Evolutionary conservation across 2,888 invertebrate genomes (phyloP).

Genomic region (Alviniconcha strummeri): DNA sequence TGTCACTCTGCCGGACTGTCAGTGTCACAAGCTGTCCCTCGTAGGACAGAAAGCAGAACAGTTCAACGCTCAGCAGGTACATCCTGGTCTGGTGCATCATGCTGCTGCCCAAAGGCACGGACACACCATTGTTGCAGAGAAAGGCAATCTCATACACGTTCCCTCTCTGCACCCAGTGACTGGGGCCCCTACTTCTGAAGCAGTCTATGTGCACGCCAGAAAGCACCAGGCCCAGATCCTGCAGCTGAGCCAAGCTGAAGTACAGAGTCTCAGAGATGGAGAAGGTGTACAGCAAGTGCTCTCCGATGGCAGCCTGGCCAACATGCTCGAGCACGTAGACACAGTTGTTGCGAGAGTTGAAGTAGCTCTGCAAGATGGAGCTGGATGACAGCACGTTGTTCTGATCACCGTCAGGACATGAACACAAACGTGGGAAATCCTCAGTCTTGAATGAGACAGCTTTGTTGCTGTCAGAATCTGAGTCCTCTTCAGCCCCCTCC

Average conservation of each 20-base stretch:
- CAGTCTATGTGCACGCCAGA: too few species aligned
- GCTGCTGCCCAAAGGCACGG: background rate
- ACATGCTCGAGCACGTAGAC: background rate
- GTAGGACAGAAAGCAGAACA: constrained; percentile 19
- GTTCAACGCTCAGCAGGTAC: constrained; percentile 4
- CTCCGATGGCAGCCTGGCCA: background rate
- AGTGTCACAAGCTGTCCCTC: background rate
- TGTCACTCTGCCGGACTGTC: background rate
- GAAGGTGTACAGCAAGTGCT: constrained; percentile 11
- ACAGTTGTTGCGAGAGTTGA: background rate
- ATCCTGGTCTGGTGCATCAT: background rate
- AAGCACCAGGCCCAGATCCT: background rate
- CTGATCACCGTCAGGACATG: background rate
- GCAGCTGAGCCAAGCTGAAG: constrained; percentile 17
- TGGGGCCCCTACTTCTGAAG: background rate
- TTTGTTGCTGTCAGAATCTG: background rate
- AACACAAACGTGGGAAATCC: background rate
- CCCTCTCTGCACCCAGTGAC: background rate
- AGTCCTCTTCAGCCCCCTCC: background rate
- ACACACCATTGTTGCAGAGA: background rate
- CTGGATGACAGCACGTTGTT: background rate
- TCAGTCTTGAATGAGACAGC: background rate
- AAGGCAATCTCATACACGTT: background rate
- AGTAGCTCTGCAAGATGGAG: constrained; percentile 7
- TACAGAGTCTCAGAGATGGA: background rate